Evolutionary conservation across 2,797 vertebrate species (phyloP), one percentile per base, ranked within the genome.

Genomic region (Lutjanus argentimaculatus): DNA sequence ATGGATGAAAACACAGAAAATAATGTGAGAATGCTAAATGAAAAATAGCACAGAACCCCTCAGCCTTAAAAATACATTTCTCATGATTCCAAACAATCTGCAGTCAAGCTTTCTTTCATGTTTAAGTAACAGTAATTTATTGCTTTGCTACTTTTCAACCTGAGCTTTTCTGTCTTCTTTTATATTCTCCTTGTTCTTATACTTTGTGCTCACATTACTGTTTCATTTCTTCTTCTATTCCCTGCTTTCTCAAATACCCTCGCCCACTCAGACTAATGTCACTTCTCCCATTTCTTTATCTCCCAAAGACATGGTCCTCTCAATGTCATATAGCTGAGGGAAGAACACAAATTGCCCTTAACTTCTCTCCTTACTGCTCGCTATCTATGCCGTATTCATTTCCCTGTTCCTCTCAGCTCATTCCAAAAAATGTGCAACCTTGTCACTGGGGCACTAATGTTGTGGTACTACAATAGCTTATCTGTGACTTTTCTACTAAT

Each of bases 271-370:
- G 4, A 69, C 75, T 70, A 64, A 87, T 70, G 71, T 78, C 74
- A 67, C 78, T 40, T 79, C 68, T 72, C 43, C 36, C 56, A 25
- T 84, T 69, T 67, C 76, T 81, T 85, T 86, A 88, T 89, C 79
- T 83, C 55, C 63, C 56, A 62, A 53, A 80, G 68, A 79, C 74
- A 63, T 8, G 9, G 58, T 9, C 53, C 46, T 77, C 77, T 88
- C 79, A 83, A 45, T 77, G 80, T 83, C 85, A 72, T n/a, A 7
- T 0, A 77, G 69, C 56, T 42, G 36, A 82, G 63, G 56, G 58
- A 82, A 16, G 59, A 72, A 67, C 77, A 75, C 66, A 80, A 73
- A 83, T 64, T 74, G 43, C 65, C 48, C 42, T 36, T 36, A 69
- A 85, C 67, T 76, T 65, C 19, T 59, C 48, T 75, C 72, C 63